phyloP scores from a whole-genome alignment of 1,140 invertebrate species.

The Papilio helenus region DNA sequence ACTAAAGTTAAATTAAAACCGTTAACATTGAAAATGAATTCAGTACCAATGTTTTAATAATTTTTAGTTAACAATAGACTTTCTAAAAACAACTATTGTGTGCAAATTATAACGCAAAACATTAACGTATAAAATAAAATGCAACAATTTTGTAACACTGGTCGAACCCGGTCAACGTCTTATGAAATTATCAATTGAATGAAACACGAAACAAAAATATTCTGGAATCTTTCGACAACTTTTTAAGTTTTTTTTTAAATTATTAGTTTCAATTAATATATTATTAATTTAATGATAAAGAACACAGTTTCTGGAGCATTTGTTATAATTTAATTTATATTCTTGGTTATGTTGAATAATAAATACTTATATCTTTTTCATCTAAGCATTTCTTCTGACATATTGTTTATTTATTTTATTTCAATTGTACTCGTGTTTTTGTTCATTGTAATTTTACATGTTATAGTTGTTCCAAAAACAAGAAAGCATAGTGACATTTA shows the following conservation, averaged over 20 bases:
- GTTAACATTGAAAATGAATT: neutral
- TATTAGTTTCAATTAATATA: neutral
- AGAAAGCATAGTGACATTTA: too few species aligned
- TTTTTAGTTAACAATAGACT: neutral
- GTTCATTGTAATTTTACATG: too few species aligned
- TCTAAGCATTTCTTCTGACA: too few species aligned
- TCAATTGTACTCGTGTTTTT: too few species aligned
- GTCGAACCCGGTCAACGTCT: conserved; percentile 5
- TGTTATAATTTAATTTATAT: neutral
- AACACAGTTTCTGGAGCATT: neutral
- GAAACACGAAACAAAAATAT: conserved; percentile 19
- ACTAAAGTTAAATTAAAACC: neutral
- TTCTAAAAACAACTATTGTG: conserved; percentile 19
- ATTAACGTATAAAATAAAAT: conserved; percentile 14
- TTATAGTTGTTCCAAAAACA: too few species aligned
- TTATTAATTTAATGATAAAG: neutral
- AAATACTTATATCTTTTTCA: too few species aligned
- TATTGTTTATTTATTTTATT: too few species aligned
- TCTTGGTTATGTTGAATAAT: too few species aligned
- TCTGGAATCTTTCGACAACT: neutral
- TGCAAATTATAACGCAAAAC: conserved; percentile 16
- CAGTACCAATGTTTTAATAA: neutral
- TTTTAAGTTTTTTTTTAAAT: neutral
- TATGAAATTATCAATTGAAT: neutral
- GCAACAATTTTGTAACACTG: conserved; percentile 15